A percentile compares a stretch with the other conserved stretches of the same genome.
Evolutionary conservation across 2,888 invertebrate genomes (phyloP).

Genomic region (Apoda limacodes): DNA sequence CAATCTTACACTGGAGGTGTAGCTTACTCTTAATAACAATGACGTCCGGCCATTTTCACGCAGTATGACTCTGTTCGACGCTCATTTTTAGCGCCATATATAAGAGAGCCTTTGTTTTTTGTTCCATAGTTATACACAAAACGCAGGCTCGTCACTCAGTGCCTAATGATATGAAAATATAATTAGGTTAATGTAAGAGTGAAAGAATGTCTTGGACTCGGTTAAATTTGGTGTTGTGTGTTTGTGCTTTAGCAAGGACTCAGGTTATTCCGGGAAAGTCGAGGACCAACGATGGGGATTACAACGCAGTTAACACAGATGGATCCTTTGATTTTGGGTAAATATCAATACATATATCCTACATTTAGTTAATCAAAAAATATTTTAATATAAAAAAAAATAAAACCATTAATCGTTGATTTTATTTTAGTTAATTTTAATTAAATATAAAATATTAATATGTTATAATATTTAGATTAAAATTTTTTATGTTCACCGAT

Average conservation of each 20-base stretch:
- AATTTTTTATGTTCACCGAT: too few species aligned
- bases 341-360: too few species aligned
- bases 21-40: conserved; percentile 54
- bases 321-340: conserved; percentile 82
- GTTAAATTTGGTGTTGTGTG: conserved; percentile 39
- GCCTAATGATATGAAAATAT: conserved; percentile 30
- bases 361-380: too few species aligned
- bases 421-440: too few species aligned
- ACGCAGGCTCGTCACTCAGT: conserved; percentile 28
- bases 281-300: conserved; percentile 67
- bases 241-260: conserved; percentile 47
- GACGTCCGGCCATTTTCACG: conserved; percentile 65
- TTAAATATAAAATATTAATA: too few species aligned
- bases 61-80: conserved; percentile 44
- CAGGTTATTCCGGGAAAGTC: conserved; percentile 59
- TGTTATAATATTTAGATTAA: too few species aligned
- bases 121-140: conserved; percentile 43
- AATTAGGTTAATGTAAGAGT: conserved; percentile 22
- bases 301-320: conserved; percentile 75
- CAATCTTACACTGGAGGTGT: conserved; percentile 22
- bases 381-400: too few species aligned
- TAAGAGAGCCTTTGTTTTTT: conserved; percentile 53
- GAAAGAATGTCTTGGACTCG: conserved; percentile 47
- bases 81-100: conserved; percentile 61
- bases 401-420: too few species aligned